Evolutionary conservation across 2,113 vertebrate species (phyloP), one percentile per base, ranked within the genome.

Genomic region (Globicephala melas): DNA sequence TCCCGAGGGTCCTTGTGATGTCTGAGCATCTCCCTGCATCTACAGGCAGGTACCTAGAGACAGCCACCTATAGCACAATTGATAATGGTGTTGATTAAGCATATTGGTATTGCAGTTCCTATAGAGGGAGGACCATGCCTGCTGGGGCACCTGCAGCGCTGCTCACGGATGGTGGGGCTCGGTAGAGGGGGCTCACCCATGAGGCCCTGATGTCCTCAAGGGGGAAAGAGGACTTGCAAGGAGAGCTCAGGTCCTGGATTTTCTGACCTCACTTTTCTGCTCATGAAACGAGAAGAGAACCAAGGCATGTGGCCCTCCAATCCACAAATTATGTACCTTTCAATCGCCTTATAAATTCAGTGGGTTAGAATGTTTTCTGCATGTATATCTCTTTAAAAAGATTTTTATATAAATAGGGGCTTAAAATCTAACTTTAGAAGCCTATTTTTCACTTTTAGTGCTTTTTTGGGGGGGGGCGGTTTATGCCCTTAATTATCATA

Each of bases 251-350:
- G 38, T 8, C 12, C 25, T 31, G 74, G 18, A 13, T 17, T 44
- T 41, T 21, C 13, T 6, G 23, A 55, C 36, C 17, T 55, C 13
- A 17, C 18, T 25, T 68, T 50, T 50, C 41, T 33, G 11, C 80
- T 50, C 18, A 10, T 33, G 87, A 60, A 76, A 36, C 18, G 38
- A 36, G 47, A 60, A 26, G 25, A 44, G 67, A 82, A 33, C 36
- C 28, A 18, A 4, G 62, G 25, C 71, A 20, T 0, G 2, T 10
- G 7, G 50, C 0, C 1, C 31, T 18, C 41, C 10, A 10, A 8
- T 25, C n/a, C 21, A 47, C 63, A 79, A 17, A 25, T 38, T 77
- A 50, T 33, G 74, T 3, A 11, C 26, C 5, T 76, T 71, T 63
- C 28, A 12, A 33, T 62, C 41, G 14, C 63, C 23, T n/a, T 63